Base-by-base conservation (phyloP, 2,888 invertebrate genomes). In the Disparrhopalites patrizii region DNA sequence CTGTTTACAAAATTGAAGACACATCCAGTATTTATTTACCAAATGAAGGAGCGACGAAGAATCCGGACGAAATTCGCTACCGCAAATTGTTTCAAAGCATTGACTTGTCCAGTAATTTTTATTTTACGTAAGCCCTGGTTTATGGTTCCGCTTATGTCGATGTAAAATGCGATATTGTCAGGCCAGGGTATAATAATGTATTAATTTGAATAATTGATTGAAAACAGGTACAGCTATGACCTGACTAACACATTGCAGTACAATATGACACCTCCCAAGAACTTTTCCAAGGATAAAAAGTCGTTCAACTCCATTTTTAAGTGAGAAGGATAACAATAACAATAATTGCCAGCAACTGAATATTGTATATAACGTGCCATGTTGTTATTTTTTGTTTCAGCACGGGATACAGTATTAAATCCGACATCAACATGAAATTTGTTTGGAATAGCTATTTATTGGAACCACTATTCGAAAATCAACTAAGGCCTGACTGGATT, bases 1-100 rank as follows among this genome's bases (percentile, higher is more conserved):
- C 92, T 31, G 89, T 99, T 66, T 99, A 96, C 80, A 99, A 99
- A 81, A 91, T 99, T 74, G 96, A 97, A 80, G 97, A 99, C 77
- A 96, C 97, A 0, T 85, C 87, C 3, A 93, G 94, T 86, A 87
- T 93, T 73, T 93, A 93, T 79, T 91, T 95, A 79, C 93, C 93
- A 7, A 88, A 87, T 81, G 91, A 91, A 71, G 76, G 75, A 7
- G 83, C 83, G 28, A 85, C 86, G 47, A 84, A 88, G 70, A 92
- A 94, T 81, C 90, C 91, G 0, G 91, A 96, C 77, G 97, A 97
- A 79, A 87, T 90, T 71, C 85, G 94, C 82, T 98, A 97, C 79
- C 84, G 93, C 2, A 93, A 91, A 80, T 91, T 96, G 88, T 98
- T 99, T 78, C 89, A 96, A 78, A 96, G 92, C 73, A 91, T 99